phyloP scores from a whole-genome alignment of 2,113 vertebrate species.

The Tragelaphus imberbis region DNA sequence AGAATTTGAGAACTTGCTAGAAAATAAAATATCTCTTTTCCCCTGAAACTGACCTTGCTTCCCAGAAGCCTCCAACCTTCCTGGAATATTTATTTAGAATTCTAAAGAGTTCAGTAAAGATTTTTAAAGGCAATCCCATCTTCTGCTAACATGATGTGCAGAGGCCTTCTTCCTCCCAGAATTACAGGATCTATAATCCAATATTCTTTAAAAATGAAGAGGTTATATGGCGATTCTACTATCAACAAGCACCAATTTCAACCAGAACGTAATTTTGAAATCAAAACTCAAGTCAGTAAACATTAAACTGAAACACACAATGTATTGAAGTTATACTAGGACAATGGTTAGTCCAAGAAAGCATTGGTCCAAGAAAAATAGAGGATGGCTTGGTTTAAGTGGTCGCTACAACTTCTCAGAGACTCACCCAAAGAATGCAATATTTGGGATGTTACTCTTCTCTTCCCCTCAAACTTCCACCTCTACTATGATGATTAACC shows the following conservation, averaged over 20 bases:
- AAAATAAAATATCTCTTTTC: background rate
- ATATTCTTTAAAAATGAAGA: background rate
- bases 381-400: background rate
- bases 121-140: background rate
- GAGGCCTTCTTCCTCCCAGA: background rate
- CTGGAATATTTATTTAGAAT: conserved; percentile 25
- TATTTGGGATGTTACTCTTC: background rate
- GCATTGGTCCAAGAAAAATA: background rate
- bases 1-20: conserved; percentile 27
- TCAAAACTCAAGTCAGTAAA: background rate
- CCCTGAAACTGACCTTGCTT: conserved; percentile 16
- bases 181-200: background rate
- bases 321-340: background rate
- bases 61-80: background rate
- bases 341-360: background rate
- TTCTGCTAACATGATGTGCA: background rate
- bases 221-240: background rate
- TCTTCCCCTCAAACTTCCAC: too few relatives aligned
- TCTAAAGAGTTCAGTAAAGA: conserved; percentile 1
- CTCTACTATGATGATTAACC: background rate
- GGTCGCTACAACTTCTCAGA: background rate
- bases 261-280: conserved; percentile 6
- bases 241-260: background rate
- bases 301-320: background rate
- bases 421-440: background rate